phyloP scores from a whole-genome alignment of 2,797 vertebrate species.

The Linurgus olivaceus region DNA sequence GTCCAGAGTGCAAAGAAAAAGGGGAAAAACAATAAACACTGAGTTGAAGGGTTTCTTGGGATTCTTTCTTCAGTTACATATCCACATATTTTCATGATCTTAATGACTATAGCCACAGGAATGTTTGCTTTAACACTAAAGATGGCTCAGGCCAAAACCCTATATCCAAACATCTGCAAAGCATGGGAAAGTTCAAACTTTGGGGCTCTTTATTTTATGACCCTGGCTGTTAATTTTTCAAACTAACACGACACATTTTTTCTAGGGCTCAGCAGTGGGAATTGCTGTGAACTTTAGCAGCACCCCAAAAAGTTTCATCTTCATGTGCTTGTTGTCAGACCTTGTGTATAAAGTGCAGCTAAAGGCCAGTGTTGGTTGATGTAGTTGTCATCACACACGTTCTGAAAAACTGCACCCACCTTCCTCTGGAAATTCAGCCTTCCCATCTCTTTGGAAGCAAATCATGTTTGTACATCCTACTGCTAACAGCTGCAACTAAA shows the following conservation, averaged over 20 bases:
- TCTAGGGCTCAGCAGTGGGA: neutral
- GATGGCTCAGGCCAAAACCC: slow-evolving; percentile 60
- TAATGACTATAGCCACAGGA: slow-evolving; percentile 62
- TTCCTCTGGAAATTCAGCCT: neutral
- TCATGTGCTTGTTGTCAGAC: neutral
- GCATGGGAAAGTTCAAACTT: slow-evolving; percentile 63
- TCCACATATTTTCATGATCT: slow-evolving; percentile 55
- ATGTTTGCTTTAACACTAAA: slow-evolving; percentile 68
- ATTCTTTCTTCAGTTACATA: slow-evolving; percentile 53
- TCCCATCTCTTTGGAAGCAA: neutral
- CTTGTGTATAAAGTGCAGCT: neutral
- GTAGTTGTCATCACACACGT: neutral
- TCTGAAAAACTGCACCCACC: neutral
- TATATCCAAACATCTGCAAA: slow-evolving; percentile 65
- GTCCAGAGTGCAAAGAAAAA: slow-evolving; percentile 60
- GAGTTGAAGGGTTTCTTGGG: slow-evolving; percentile 46
- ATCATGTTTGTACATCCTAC: neutral
- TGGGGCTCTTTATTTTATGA: slow-evolving; percentile 25
- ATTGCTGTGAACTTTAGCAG: slow-evolving; percentile 1
- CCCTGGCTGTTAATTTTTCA: slow-evolving; percentile 47
- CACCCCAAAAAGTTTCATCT: slow-evolving; percentile 11
- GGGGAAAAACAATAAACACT: slow-evolving; percentile 34
- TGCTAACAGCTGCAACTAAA: neutral
- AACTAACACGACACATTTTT: slow-evolving; percentile 39
- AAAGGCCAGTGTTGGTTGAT: neutral